Conservation (phyloP, 2,888 invertebrate species). For the Lochmaea crataegi region DNA sequence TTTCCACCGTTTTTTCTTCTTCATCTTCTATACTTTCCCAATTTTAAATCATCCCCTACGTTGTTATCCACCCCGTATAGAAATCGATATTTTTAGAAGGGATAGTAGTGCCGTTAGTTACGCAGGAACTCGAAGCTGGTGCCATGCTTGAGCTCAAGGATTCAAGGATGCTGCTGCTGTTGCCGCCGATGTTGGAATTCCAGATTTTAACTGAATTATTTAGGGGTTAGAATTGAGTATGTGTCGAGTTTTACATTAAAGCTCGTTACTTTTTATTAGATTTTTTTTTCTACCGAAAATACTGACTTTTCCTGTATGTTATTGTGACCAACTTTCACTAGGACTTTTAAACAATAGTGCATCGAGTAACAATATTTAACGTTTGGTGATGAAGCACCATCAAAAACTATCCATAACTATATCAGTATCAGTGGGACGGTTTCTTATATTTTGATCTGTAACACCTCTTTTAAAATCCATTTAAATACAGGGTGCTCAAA, state of each 20-base stretch:
- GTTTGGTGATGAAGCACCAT: too few relatives aligned
- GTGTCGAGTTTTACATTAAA: conserved; percentile 12
- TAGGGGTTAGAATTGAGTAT: conserved; percentile 20
- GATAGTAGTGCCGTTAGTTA: conserved; percentile 51
- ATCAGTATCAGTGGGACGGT: too few relatives aligned
- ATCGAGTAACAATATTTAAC: too few relatives aligned
- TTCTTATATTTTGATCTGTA: too few relatives aligned
- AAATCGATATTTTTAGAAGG: conserved; percentile 58
- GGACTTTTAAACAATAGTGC: too few relatives aligned
- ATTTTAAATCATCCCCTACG: not conserved
- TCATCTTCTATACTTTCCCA: not conserved
- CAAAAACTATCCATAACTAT: too few relatives aligned
- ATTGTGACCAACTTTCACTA: too few relatives aligned
- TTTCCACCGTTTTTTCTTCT: not conserved
- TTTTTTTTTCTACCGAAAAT: not conserved
- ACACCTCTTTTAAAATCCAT: too few relatives aligned
- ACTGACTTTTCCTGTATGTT: not conserved
- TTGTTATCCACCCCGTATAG: conserved; percentile 5
- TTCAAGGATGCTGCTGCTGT: conserved; percentile 33
- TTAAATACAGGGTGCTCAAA: too few relatives aligned
- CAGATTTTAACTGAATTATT: conserved; percentile 42
- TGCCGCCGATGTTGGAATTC: conserved; percentile 36
- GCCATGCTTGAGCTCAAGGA: conserved; percentile 31
- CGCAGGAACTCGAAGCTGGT: conserved; percentile 45
- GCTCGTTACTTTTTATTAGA: not conserved